Evolutionary conservation across 2,888 invertebrate species (phyloP).

Genomic region (Dicycla oo): DNA sequence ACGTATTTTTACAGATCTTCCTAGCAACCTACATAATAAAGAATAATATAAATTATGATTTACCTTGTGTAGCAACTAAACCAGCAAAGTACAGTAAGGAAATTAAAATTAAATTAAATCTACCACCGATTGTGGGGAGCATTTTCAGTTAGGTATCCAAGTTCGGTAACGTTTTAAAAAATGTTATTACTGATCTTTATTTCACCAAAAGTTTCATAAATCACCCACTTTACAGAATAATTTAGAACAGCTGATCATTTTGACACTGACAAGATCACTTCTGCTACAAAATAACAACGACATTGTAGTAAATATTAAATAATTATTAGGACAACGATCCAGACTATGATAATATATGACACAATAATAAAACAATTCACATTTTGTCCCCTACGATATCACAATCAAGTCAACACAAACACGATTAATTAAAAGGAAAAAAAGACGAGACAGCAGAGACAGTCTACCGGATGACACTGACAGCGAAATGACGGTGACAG

Average conservation of each 20-base stretch:
- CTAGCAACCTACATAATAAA: neutral
- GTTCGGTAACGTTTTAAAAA: neutral
- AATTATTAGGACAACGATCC: conserved; percentile 8
- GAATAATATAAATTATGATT: conserved; percentile 11
- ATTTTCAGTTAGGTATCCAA: conserved; percentile 31
- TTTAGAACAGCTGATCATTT: conserved; percentile 60
- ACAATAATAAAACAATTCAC: conserved; percentile 29
- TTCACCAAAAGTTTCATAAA: conserved; percentile 2
- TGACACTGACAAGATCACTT: conserved; percentile 43
- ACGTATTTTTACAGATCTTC: neutral
- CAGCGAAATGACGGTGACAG: conserved; percentile 9
- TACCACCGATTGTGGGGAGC: conserved; percentile 19
- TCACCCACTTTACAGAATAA: too few relatives aligned
- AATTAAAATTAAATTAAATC: conserved; percentile 32
- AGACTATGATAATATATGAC: conserved; percentile 12
- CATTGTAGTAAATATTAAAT: neutral
- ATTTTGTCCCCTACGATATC: conserved; percentile 34
- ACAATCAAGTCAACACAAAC: neutral
- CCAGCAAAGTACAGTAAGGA: conserved; percentile 30
- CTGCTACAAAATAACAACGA: neutral
- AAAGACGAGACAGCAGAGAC: conserved; percentile 8
- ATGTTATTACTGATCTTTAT: conserved; percentile 6
- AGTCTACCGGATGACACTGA: neutral
- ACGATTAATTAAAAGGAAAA: too few relatives aligned
- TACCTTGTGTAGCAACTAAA: conserved; percentile 58